Percentiles rank a stretch among this genome's conserved stretches.
Conservation (phyloP, 1,140 invertebrate species). For the Nixonia krombeini region DNA sequence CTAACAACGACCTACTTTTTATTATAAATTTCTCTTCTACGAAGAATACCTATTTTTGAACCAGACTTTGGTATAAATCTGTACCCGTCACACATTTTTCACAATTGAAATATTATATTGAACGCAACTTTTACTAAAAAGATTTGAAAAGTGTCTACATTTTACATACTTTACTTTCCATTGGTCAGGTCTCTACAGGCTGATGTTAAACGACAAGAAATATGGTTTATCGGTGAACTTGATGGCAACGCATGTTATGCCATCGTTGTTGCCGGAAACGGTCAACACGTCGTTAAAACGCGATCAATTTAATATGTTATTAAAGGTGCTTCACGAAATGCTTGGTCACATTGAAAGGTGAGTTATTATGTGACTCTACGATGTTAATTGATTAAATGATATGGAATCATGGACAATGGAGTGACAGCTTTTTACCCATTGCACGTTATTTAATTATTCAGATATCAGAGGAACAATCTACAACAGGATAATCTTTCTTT, state of each 20-base stretch:
- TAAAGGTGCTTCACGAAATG: slow-evolving; percentile 95
- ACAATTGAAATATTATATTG: too few relatives aligned
- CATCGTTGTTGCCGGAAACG: slow-evolving; percentile 91
- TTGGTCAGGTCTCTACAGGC: slow-evolving; percentile 89
- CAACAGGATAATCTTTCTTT: slow-evolving; percentile 84
- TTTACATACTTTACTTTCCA: too few relatives aligned
- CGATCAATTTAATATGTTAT: slow-evolving; percentile 89
- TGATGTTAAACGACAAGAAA: slow-evolving; percentile 92
- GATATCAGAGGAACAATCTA: slow-evolving; percentile 86
- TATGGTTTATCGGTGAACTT: slow-evolving; percentile 93
- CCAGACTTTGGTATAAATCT: not conserved
- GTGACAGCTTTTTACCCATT: slow-evolving; percentile 4
- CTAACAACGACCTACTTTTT: too few relatives aligned
- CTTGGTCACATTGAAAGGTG: slow-evolving; percentile 89
- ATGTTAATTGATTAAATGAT: too few relatives aligned
- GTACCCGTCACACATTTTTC: too few relatives aligned
- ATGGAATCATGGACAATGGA: too few relatives aligned
- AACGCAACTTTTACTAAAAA: too few relatives aligned
- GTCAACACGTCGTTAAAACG: slow-evolving; percentile 91
- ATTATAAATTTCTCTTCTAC: not conserved
- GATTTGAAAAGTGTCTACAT: too few relatives aligned
- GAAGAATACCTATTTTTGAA: not conserved
- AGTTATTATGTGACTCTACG: too few relatives aligned
- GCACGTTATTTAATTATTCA: too few relatives aligned
- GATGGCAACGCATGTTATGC: slow-evolving; percentile 95